Conservation (phyloP, 2,888 invertebrate species). For the Caenorhabditis zanzibari region DNA sequence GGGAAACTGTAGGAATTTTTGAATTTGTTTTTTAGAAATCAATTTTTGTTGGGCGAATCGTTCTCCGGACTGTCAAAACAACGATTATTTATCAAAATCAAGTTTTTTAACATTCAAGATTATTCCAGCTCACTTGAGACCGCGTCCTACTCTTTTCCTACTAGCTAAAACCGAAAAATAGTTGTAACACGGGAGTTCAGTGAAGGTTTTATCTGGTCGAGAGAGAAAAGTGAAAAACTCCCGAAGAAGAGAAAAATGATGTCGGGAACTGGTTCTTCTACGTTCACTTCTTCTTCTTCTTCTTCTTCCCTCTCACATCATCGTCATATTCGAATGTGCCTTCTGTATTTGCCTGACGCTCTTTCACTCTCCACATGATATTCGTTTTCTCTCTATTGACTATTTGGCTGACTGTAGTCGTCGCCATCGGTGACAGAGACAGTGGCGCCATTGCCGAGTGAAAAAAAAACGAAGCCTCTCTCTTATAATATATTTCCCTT, state of each 20-base stretch:
- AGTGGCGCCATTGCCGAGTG: constrained; percentile 33
- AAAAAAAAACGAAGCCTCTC: constrained; percentile 52
- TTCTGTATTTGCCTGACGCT: constrained; percentile 29
- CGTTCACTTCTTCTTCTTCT: constrained; percentile 44
- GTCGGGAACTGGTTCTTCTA: constrained; percentile 50
- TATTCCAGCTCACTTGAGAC: no score
- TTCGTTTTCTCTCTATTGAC: constrained; percentile 31
- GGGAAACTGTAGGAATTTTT: no score
- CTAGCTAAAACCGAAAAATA: no score
- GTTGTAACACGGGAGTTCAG: not conserved
- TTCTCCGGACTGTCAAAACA: not conserved
- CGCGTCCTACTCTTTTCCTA: no score
- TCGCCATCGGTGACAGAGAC: constrained; percentile 38
- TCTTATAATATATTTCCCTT: constrained; percentile 53
- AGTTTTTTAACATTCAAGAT: no score
- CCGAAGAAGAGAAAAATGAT: constrained; percentile 55
- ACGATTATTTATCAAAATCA: no score
- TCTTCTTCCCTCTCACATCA: constrained; percentile 28
- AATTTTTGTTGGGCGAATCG: not conserved
- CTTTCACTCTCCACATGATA: constrained; percentile 13
- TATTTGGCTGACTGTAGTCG: constrained; percentile 64
- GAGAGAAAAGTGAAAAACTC: constrained; percentile 49
- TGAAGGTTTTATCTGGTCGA: constrained; percentile 24
- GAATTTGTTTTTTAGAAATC: no score
- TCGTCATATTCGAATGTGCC: constrained; percentile 38